Evolutionary conservation across 2,797 vertebrate genomes (phyloP), one percentile per base, ranked within the genome.

Genomic region (Hydrocynus forskahlii): DNA sequence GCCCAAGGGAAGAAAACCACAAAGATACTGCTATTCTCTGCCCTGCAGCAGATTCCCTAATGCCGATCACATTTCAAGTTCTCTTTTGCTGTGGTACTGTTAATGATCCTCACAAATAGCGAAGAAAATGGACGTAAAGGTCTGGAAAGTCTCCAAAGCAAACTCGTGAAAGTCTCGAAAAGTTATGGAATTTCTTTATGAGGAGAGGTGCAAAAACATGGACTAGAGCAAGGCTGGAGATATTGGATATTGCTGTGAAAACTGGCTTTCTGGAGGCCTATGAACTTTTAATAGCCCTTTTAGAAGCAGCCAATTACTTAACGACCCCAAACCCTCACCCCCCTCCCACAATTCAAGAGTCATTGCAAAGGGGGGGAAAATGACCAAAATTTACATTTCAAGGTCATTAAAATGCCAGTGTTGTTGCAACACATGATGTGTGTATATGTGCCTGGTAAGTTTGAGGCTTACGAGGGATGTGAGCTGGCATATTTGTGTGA

Each of bases 391-490:
- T 21, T 8, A 17, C 12, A 17, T 1, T 64, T 0, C 14, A 7
- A 38, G 14, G 29, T 35, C 25, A 35, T 2, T 1, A 17, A 38
- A 64, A 17, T 7, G 4, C 12, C 62, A 64, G 7, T 64, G 13
- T 17, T 38, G 62, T 19, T 5, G 13, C 7, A 38, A 0, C 54
- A 62, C 12, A 57, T 40, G 48, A 75, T 21, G 29, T 69, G 48
- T 63, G 48, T 76, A 25, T 54, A 40, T 79, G 64, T 10, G 38
- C 55, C 55, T 80, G 40, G 40, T 54, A 16, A 59, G 48, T n/a
- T 76, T 77, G 54, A 54, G 59, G 71, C 63, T 77, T 73, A 73
- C 54, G 16, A 57, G 66, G 52, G 64, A 54, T 29, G 81, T 48
- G 50, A 52, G 21, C 40, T 43, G 62, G 71, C 35, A 43, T 83